Percentiles rank a stretch among this genome's conserved stretches.
phyloP scores from a whole-genome alignment of 2,888 invertebrate genomes.

The Leucania comma region DNA sequence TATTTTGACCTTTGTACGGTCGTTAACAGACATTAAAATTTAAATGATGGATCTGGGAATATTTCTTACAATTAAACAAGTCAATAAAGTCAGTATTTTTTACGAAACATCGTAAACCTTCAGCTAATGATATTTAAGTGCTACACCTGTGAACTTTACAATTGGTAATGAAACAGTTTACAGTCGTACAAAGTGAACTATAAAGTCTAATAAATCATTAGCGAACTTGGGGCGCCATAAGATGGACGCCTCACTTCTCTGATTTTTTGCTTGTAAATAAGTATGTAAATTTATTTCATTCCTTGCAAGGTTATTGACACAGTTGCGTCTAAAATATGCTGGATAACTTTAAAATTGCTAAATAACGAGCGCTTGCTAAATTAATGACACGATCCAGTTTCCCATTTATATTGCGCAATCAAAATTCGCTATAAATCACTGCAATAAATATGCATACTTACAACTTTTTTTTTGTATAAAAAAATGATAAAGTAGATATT shows the following conservation, averaged over 20 bases:
- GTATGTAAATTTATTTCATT: conserved; percentile 84
- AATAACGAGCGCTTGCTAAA: conserved; percentile 81
- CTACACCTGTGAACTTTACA: conserved; percentile 61
- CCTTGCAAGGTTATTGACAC: conserved; percentile 88
- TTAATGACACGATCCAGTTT: conserved; percentile 81
- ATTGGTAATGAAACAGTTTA: conserved; percentile 42
- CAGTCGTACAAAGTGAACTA: conserved; percentile 25
- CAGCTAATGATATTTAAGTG: conserved; percentile 58
- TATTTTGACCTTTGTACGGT: conserved; percentile 61
- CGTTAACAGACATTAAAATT: conserved; percentile 57
- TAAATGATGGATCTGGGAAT: conserved; percentile 59
- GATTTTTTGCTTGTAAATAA: conserved; percentile 79
- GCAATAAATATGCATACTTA: conserved; percentile 61
- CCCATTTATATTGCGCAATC: conserved; percentile 73
- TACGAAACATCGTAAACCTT: conserved; percentile 67
- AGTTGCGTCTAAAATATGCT: conserved; percentile 80
- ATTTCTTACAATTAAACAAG: conserved; percentile 58
- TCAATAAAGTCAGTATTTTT: conserved; percentile 60
- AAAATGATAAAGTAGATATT: conserved; percentile 69
- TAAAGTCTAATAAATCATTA: conserved; percentile 70
- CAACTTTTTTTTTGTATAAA: conserved; percentile 60
- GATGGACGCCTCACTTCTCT: conserved; percentile 59
- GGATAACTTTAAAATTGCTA: conserved; percentile 80
- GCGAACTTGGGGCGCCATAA: conserved; percentile 69
- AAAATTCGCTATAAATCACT: conserved; percentile 74